Conservation (phyloP, 2,888 invertebrate genomes). For the Dioctria rufipes region DNA sequence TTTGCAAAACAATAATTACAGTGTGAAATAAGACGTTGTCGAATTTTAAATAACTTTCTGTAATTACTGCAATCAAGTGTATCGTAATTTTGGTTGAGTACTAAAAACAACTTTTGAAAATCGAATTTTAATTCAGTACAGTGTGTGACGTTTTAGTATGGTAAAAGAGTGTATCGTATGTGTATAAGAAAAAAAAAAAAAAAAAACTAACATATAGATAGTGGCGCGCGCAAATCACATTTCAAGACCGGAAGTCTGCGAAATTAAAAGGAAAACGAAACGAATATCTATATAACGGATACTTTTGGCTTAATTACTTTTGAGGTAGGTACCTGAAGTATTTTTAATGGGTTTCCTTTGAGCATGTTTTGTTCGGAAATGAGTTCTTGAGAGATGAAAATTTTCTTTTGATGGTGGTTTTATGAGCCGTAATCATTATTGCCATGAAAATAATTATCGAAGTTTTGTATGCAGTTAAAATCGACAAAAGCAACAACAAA, state of each 20-base stretch:
- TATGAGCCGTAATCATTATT: too few relatives aligned
- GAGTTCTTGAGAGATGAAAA: background rate
- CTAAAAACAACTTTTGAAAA: background rate
- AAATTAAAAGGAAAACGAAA: constrained; percentile 43
- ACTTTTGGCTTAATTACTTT: constrained; percentile 26
- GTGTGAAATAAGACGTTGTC: background rate
- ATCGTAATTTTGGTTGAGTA: background rate
- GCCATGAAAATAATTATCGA: too few relatives aligned
- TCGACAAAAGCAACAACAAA: too few relatives aligned
- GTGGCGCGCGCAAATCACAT: constrained; percentile 18
- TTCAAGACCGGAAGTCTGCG: constrained; percentile 50
- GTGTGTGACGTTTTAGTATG: constrained; percentile 16
- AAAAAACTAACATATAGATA: background rate
- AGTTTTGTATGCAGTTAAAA: too few relatives aligned
- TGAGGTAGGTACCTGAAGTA: constrained; percentile 29
- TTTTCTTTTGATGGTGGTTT: too few relatives aligned
- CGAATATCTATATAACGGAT: constrained; percentile 44
- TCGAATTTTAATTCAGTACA: background rate
- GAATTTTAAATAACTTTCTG: constrained; percentile 5
- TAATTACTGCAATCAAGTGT: constrained; percentile 44
- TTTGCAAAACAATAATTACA: background rate
- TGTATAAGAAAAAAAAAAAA: background rate
- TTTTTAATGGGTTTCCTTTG: background rate
- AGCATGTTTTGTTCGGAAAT: background rate
- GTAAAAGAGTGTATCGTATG: background rate